Conservation (phyloP, 2,888 invertebrate genomes). For the Pherbina coryleti region DNA sequence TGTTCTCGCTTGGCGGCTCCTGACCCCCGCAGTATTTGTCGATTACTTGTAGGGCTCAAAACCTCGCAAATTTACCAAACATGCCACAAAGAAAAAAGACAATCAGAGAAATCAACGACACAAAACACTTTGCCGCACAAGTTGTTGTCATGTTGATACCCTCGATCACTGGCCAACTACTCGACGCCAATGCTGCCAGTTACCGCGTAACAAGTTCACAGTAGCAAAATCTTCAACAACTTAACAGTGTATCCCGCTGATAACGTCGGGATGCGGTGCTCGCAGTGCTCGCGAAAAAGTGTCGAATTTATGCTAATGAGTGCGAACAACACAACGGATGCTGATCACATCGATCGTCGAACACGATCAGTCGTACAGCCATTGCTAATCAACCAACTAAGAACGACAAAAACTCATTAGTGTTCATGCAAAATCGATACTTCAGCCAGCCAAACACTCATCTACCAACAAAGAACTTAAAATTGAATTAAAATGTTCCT, state of each 20-base stretch:
- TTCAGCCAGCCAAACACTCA: background rate
- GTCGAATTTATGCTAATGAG: conserved; percentile 39
- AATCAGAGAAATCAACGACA: conserved; percentile 15
- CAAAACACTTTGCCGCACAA: conserved; percentile 36
- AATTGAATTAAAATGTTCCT: conserved; percentile 34
- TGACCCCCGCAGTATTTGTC: conserved; percentile 31
- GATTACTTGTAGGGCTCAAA: background rate
- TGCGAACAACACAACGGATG: conserved; percentile 20
- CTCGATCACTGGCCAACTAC: background rate
- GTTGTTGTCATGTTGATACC: conserved; percentile 15
- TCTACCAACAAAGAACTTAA: background rate
- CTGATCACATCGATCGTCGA: conserved; percentile 37
- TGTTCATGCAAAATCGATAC: background rate
- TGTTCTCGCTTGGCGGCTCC: conserved; percentile 60
- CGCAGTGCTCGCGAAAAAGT: conserved; percentile 19
- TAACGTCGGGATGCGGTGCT: background rate
- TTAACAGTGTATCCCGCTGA: conserved; percentile 35
- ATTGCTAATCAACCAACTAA: conserved; percentile 33
- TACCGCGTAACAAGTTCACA: conserved; percentile 19
- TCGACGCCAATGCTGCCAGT: conserved; percentile 27
- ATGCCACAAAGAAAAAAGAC: conserved; percentile 28
- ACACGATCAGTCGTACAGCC: conserved; percentile 13
- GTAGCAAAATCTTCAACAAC: conserved; percentile 25
- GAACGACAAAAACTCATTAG: conserved; percentile 39
- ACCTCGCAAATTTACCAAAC: conserved; percentile 33